Evolutionary conservation across 2,113 vertebrate genomes (phyloP).

Genomic region (Corythaixoides concolor): DNA sequence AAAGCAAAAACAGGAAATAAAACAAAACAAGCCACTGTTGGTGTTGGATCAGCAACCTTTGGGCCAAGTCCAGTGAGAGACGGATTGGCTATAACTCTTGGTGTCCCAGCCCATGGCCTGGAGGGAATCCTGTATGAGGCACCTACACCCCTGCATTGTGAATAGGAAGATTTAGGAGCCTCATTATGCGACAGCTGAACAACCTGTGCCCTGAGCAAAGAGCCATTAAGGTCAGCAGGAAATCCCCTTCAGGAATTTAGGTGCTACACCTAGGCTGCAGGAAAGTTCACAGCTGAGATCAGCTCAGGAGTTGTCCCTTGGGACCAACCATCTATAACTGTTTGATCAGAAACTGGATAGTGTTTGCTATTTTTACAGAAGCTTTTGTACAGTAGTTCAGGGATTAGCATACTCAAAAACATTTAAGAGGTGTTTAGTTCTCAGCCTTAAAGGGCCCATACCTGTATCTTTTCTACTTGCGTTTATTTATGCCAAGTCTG

Average conservation of each 20-base stretch:
- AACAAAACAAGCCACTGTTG: not conserved
- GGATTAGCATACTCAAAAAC: not conserved
- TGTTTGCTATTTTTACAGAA: not conserved
- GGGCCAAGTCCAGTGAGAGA: not conserved
- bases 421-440: not conserved
- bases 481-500: not conserved
- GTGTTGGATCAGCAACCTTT: not conserved
- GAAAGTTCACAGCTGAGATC: not conserved
- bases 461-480: not conserved
- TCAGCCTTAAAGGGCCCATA: not conserved
- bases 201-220: constrained; percentile 11
- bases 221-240: not conserved
- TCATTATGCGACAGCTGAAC: not conserved
- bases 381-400: not conserved
- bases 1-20: constrained; percentile 38
- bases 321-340: not conserved
- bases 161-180: not conserved
- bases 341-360: not conserved
- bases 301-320: not conserved
- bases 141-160: not conserved
- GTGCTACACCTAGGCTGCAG: not conserved
- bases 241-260: not conserved
- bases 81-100: not conserved
- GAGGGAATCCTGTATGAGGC: not conserved
- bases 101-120: not conserved